Conservation (phyloP, 2,113 vertebrate genomes). For the Corvus moneduloides region DNA sequence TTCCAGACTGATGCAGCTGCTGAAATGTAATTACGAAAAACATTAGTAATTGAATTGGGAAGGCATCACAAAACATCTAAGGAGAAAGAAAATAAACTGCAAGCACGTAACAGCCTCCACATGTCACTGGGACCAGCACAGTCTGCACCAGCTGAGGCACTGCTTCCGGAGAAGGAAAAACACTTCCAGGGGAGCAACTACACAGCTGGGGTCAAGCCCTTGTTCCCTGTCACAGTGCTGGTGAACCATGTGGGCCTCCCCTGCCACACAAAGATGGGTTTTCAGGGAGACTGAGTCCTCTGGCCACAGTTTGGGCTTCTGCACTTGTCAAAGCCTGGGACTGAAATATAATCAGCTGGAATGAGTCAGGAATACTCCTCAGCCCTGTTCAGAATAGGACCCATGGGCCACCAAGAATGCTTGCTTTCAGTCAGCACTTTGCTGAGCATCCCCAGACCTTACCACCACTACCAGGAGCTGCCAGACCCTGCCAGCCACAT, state of each 20-base stretch:
- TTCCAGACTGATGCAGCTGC: not conserved
- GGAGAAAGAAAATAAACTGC: not conserved
- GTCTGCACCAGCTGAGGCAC: not conserved
- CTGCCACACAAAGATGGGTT: not conserved
- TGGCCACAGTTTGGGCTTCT: not conserved
- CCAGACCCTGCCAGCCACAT: fast-evolving
- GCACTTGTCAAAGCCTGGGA: not conserved
- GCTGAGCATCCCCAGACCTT: not conserved
- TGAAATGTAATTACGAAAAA: not conserved
- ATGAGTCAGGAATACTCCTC: not conserved
- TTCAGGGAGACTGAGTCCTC: not conserved
- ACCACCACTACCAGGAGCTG: not conserved
- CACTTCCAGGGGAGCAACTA: not conserved
- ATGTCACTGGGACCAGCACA: not conserved
- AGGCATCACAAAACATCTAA: not conserved
- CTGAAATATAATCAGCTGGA: not conserved
- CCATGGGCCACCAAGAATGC: not conserved
- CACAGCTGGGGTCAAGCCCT: not conserved
- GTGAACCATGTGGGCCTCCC: not conserved
- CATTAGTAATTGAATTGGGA: not conserved
- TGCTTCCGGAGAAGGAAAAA: not conserved
- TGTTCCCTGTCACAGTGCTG: not conserved
- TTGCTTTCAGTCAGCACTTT: not conserved
- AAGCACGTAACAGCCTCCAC: not conserved
- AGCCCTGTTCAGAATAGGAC: not conserved